Evolutionary conservation across 1,140 invertebrate genomes (phyloP), one percentile per base, ranked within the genome.

Genomic region (Orussus abietinus): DNA sequence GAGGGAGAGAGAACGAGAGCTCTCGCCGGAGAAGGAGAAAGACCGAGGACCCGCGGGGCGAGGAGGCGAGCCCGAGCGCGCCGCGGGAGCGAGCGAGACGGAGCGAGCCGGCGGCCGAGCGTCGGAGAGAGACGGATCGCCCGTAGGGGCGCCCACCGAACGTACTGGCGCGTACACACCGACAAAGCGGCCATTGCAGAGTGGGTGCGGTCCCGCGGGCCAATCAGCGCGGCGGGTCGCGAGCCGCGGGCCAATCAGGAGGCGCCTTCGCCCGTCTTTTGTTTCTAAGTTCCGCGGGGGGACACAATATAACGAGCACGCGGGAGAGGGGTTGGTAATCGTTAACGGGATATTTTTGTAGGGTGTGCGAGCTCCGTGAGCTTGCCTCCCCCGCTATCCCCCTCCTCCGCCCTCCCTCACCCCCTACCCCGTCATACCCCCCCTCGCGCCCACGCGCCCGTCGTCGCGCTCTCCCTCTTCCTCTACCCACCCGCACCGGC

Each of bases 141-240:
- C 42, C 43, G 48, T 45, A 52, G 59, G 56, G 57, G 57, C 57
- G 57, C 45, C 51, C 47, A 64, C 59, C 51, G 15, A 45, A 46
- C 51, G 49, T 52, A 53, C 46, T 54, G 48, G 52, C 48, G 48
- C 44, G 52, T 53, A 48, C 47, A 52, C 46, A 53, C 55, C 58
- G 55, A 71, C 67, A 70, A 72, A 71, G 69, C 70, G 69, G 70
- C 70, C 70, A 73, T 73, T 73, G 69, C 69, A 69, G 66, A 68
- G 62, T 72, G 68, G 69, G 69, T 71, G 69, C 69, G 69, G 69
- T 71, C 63, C 64, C 55, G 52, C 55, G 59, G 53, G 69, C 69
- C 69, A 73, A 73, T 73, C 63, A 73, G 64, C 59, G 59, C 58
- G 50, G 53, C 57, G 57, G 52, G 55, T 55, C 60, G 53, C 59